phyloP scores from a whole-genome alignment of 2,888 invertebrate species.

The Stegophylla sp. region DNA sequence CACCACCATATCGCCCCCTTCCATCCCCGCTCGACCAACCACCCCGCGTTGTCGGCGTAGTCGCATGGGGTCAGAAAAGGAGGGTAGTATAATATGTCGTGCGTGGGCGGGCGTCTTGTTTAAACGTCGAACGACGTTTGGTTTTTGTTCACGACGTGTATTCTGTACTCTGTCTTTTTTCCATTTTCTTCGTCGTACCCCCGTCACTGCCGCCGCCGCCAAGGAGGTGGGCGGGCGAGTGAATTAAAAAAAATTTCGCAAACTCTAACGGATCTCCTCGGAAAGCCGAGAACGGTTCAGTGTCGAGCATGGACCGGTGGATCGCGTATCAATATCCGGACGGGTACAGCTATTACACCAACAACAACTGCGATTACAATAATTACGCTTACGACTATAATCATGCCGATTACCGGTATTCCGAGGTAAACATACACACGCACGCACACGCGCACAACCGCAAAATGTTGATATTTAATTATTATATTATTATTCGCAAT shows the following conservation, averaged over 20 bases:
- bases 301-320: slow-evolving; percentile 58
- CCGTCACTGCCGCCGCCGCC: background rate
- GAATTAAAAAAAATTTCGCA: slow-evolving; percentile 11
- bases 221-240: slow-evolving; percentile 42
- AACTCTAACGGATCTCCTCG: background rate
- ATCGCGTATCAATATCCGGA: slow-evolving; percentile 55
- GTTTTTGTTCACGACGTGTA: too few species aligned
- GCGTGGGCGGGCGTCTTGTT: slow-evolving; percentile 51
- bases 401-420: slow-evolving; percentile 34
- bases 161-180: too few species aligned
- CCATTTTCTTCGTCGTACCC: background rate
- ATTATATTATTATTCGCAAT: background rate
- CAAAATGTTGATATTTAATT: slow-evolving; percentile 2
- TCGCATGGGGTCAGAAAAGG: background rate
- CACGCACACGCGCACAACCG: background rate
- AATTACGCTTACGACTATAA: slow-evolving; percentile 23
- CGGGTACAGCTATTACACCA: slow-evolving; percentile 54
- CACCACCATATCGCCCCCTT: background rate
- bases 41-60: background rate
- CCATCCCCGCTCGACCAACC: too few species aligned
- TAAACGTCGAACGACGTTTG: background rate
- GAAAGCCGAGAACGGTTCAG: slow-evolving; percentile 13
- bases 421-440: slow-evolving; percentile 39
- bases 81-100: background rate
- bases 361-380: slow-evolving; percentile 12